Evolutionary conservation across 1,140 invertebrate species (phyloP).

Genomic region (Drosophila santomea): DNA sequence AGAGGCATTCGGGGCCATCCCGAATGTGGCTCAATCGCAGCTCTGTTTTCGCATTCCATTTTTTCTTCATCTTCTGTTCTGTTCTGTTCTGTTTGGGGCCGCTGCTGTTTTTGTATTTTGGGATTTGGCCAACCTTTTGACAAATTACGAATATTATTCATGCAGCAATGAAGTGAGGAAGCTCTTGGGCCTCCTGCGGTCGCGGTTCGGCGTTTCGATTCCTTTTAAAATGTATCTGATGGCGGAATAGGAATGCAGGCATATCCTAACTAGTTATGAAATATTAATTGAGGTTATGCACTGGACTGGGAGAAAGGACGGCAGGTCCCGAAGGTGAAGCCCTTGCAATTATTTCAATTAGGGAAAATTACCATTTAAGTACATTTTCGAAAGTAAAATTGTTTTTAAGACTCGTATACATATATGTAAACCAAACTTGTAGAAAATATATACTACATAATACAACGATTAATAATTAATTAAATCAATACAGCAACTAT

Average conservation of each 20-base stretch:
- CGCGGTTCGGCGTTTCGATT: constrained; percentile 32
- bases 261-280: constrained; percentile 45
- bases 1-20: constrained; percentile 23
- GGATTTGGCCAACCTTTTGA: constrained; percentile 83
- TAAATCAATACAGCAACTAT: too few species aligned
- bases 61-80: constrained; percentile 36
- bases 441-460: too few species aligned
- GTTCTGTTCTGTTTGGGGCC: background rate
- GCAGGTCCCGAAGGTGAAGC: too few species aligned
- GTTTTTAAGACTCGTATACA: too few species aligned
- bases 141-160: constrained; percentile 84
- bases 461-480: too few species aligned
- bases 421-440: too few species aligned
- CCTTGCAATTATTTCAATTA: constrained; percentile 29
- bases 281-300: constrained; percentile 47
- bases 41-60: constrained; percentile 70
- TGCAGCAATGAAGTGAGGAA: constrained; percentile 81
- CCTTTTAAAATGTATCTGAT: constrained; percentile 32
- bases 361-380: constrained; percentile 1
- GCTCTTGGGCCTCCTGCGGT: constrained; percentile 33
- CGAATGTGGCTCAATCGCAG: constrained; percentile 67
- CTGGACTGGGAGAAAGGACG: constrained; percentile 14
- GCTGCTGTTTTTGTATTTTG: constrained; percentile 72
- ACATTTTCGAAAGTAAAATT: too few species aligned
- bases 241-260: background rate